A percentile compares a stretch with the other conserved stretches of the same genome.
Evolutionary conservation across 2,888 invertebrate species (phyloP).

Genomic region (Periphyllus acericola): DNA sequence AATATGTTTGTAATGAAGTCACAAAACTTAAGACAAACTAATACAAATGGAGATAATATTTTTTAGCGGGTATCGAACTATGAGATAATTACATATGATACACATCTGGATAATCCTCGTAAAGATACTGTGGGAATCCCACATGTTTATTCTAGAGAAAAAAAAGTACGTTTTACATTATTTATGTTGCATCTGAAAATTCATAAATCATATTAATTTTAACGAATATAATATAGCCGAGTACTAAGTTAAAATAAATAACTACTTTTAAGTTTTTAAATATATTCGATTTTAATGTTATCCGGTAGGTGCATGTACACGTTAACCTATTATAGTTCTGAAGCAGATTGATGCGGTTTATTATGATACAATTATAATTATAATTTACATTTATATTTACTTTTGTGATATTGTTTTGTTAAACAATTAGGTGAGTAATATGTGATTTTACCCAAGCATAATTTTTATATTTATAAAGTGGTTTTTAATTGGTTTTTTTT

Average conservation of each 20-base stretch:
- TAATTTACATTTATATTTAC: background rate
- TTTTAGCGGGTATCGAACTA: background rate
- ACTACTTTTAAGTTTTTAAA: too few relatives aligned
- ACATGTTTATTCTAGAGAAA: background rate
- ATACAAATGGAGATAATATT: background rate
- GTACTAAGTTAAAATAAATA: too few relatives aligned
- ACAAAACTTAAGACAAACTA: background rate
- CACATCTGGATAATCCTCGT: conserved; percentile 12
- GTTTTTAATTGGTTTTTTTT: background rate
- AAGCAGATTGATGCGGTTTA: background rate
- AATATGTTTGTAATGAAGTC: background rate
- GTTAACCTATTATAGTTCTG: background rate
- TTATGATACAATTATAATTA: background rate
- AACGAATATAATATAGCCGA: background rate
- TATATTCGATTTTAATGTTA: too few relatives aligned
- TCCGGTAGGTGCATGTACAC: background rate
- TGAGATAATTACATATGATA: conserved; percentile 5
- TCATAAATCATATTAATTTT: conserved; percentile 6
- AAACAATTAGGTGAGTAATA: background rate
- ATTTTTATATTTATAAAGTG: background rate
- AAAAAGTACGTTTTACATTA: background rate
- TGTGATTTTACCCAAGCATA: background rate
- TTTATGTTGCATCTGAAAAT: conserved; percentile 7
- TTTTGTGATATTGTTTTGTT: background rate
- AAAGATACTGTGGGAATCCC: conserved; percentile 17